A percentile compares a stretch with the other conserved stretches of the same genome.
These are phyloP conservation scores for Isotomurus palustris DNA, from an alignment of 2,888 invertebrate genomes.

Conservation along the genomic window DNA sequence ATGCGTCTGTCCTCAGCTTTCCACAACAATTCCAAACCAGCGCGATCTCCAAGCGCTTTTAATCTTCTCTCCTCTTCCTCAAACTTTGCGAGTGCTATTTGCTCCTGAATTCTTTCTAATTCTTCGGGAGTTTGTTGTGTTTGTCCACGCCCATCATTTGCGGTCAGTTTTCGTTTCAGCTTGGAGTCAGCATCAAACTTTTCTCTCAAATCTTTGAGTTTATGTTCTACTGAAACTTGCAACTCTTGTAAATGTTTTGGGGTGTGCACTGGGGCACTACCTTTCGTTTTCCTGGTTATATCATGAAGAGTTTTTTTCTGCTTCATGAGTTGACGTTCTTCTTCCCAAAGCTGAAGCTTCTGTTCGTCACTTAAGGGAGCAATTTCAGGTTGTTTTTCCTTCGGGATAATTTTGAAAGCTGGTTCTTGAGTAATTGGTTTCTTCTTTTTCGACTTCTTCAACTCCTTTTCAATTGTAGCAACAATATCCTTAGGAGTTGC, in stretches of 20 bases:
- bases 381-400: background rate
- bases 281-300: background rate
- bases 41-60: slow-evolving; percentile 1
- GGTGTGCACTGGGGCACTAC: too few relatives aligned
- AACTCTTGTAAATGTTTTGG: background rate
- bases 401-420: background rate
- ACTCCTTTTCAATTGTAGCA: background rate
- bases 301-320: background rate
- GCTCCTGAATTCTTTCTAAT: slow-evolving; percentile 15
- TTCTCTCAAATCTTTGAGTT: slow-evolving; percentile 7
- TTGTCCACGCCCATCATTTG: background rate
- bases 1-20: slow-evolving; percentile 18
- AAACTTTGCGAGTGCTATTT: slow-evolving; percentile 20
- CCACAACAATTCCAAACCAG: slow-evolving; percentile 11
- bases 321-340: background rate
- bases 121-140: background rate
- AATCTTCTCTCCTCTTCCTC: slow-evolving; percentile 19
- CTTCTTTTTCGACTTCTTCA: background rate
- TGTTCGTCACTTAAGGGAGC: background rate
- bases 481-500: background rate
- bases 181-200: slow-evolving; percentile 10
- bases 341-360: background rate
- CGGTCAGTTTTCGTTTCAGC: background rate
- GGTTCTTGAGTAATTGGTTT: background rate
- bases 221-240: background rate